Evolutionary conservation across 2,797 vertebrate species (phyloP), one percentile per base, ranked within the genome.

Genomic region (Chelidonichthys spinosus): DNA sequence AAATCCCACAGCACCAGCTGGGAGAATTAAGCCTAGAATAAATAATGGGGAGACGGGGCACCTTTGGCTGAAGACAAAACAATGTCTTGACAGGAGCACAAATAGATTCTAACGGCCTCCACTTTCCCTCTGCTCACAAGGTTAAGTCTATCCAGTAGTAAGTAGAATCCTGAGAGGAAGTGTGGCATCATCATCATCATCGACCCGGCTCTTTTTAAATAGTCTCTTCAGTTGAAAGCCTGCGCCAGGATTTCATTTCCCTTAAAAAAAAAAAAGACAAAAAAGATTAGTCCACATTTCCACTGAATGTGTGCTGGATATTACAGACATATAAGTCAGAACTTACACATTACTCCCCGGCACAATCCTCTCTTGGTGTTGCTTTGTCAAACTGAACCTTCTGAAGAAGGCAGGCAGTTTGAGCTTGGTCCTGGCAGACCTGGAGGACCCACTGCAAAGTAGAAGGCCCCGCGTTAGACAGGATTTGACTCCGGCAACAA

Each of bases 191-290:
- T 53, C 25, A 4, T 33, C 4, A 49, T 53, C 49, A 14, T 25
- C 6, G 3, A 4, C 61, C 44, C 9, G 1, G 4, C 33, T 59
- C 35, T 5, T 59, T 55, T 79, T 74, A 92, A 18, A 84, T 2
- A 0, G 58, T 80, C 33, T 92, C 90, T 33, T 89, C 91, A 4
- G 83, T 40, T 7, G 93, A 81, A 59, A 94, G 92, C 43, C 90
- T 82, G 65, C 94, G 92, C 94, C 94, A 94, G 2, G 94, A 93
- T 82, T 91, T 94, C 81, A 94, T 92, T 74, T 94, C 93, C 80
- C 94, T 94, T 81, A 6, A 73, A 58, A 76, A 47, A 35, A 17
- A 43, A 0, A 74, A 7, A 25, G 42, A 62, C 1, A 37, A 4
- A 62, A 61, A 50, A 5, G 11, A 63, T 78, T 4, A 76, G 9